Conservation (phyloP, 2,113 vertebrate genomes). For the Arizona elegans region DNA sequence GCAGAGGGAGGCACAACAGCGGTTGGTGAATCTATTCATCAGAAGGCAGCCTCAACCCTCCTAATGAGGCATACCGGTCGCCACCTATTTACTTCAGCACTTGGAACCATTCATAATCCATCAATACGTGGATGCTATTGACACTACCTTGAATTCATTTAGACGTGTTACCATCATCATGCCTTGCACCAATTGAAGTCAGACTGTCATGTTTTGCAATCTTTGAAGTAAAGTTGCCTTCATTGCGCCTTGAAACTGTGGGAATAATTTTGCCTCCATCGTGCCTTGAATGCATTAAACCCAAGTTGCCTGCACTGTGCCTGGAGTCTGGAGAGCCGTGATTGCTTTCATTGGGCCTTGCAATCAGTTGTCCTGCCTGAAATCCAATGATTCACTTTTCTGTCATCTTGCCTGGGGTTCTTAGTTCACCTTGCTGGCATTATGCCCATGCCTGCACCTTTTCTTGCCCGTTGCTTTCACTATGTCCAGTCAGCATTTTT, state of each 20-base stretch:
- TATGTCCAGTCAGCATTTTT: background rate
- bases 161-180: background rate
- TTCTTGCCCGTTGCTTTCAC: background rate
- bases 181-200: too few relatives aligned
- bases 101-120: background rate
- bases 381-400: background rate
- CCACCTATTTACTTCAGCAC: background rate
- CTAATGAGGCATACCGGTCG: background rate
- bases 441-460: background rate
- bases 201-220: background rate
- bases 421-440: background rate
- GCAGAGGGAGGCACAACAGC: background rate
- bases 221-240: background rate
- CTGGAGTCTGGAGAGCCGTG: background rate
- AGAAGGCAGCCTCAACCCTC: background rate
- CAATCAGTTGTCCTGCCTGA: background rate
- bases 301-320: background rate
- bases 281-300: background rate
- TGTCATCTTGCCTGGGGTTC: background rate
- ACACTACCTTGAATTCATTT: background rate
- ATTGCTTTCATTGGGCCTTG: background rate
- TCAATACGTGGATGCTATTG: background rate
- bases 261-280: background rate
- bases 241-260: background rate
- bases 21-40: background rate